Percentiles rank a stretch among this genome's conserved stretches.
These are phyloP conservation scores for Marcusenius ussheri DNA, from an alignment of 2,113 vertebrate species.

Conservation along the genomic window DNA sequence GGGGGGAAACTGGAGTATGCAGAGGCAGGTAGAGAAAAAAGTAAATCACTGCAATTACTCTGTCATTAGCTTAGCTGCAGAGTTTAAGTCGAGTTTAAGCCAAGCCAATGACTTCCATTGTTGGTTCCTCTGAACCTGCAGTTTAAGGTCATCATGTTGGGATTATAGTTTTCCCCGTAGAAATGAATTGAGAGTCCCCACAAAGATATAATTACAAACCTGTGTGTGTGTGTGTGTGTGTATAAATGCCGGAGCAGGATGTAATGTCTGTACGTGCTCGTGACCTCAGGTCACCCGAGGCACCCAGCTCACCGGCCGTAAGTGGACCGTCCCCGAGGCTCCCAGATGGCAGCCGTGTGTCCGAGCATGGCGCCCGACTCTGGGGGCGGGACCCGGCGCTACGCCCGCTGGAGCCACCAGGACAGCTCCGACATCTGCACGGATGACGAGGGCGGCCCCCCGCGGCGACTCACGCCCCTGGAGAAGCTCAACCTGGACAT, in stretches of 20 bases:
- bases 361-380: constrained; percentile 50
- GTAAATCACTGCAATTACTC: too few species aligned
- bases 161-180: too few species aligned
- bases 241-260: background rate
- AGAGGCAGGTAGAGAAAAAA: too few species aligned
- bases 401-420: constrained; percentile 63
- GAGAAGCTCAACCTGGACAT: constrained; percentile 86
- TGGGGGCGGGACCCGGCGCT: constrained; percentile 40
- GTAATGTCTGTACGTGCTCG: background rate
- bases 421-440: constrained; percentile 71
- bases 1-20: too few species aligned
- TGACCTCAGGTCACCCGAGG: constrained; percentile 22
- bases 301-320: constrained; percentile 36
- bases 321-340: constrained; percentile 53
- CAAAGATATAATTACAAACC: too few species aligned
- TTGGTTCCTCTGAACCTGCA: too few species aligned
- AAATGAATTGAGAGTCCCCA: too few species aligned
- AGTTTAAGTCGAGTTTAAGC: too few species aligned
- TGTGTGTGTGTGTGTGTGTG: background rate
- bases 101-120: too few species aligned
- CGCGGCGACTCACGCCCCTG: constrained; percentile 74
- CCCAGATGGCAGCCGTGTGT: constrained; percentile 81
- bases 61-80: too few species aligned
- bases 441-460: constrained; percentile 59
- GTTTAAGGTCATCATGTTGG: too few species aligned